Conservation (phyloP, 2,888 invertebrate genomes). For the Keiferia lycopersicella region DNA sequence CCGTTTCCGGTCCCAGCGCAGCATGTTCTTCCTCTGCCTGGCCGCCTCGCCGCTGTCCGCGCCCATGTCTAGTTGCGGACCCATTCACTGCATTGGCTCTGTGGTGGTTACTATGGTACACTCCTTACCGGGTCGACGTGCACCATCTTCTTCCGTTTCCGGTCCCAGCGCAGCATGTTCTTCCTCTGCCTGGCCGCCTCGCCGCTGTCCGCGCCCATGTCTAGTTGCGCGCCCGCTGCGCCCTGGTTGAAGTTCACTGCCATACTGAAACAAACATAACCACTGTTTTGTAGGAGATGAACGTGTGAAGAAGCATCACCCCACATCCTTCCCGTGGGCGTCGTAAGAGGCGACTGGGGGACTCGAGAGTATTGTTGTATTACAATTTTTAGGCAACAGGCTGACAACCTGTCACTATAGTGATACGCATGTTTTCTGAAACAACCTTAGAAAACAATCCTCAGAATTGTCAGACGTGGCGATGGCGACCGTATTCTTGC, state of each 20-base stretch:
- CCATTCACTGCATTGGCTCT: too few relatives aligned
- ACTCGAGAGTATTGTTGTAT: too few relatives aligned
- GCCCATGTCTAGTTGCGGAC: slow-evolving; percentile 91
- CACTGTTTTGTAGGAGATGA: too few relatives aligned
- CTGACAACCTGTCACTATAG: too few relatives aligned
- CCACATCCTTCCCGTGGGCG: not conserved
- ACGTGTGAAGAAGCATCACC: too few relatives aligned
- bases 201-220: slow-evolving; percentile 91
- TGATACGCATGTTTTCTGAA: too few relatives aligned
- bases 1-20: slow-evolving; percentile 97
- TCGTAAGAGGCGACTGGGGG: too few relatives aligned
- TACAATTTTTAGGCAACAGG: too few relatives aligned
- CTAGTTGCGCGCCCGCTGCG: slow-evolving; percentile 89
- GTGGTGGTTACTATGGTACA: too few relatives aligned
- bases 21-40: slow-evolving; percentile 81
- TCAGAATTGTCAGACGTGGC: too few relatives aligned
- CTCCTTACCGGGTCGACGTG: slow-evolving; percentile 74
- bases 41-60: slow-evolving; percentile 88
- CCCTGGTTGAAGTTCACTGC: slow-evolving; percentile 92
- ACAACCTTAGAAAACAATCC: too few relatives aligned
- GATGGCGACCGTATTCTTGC: too few relatives aligned
- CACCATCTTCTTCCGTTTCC: slow-evolving; percentile 97
- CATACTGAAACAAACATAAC: slow-evolving; percentile 70
- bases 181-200: slow-evolving; percentile 82
- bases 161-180: slow-evolving; percentile 92